A percentile compares a stretch with the other conserved stretches of the same genome.
Conservation (phyloP, 2,888 invertebrate genomes). For the Tenthredo amoena region DNA sequence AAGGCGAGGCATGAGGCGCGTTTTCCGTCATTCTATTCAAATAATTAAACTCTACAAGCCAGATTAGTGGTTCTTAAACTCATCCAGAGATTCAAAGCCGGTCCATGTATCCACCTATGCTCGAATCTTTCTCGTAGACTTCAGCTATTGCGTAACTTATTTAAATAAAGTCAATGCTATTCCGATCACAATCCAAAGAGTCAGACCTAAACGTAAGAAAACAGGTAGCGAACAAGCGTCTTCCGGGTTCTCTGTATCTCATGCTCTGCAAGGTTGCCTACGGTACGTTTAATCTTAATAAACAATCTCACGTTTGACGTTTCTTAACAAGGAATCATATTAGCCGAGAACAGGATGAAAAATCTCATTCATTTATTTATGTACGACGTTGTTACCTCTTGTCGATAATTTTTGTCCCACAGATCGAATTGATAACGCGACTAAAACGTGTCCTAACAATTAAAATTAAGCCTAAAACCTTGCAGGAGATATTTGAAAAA, state of each 20-base stretch:
- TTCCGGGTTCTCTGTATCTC: conserved; percentile 34
- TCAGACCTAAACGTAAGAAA: conserved; percentile 4
- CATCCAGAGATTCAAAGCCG: neutral
- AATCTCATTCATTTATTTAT: neutral
- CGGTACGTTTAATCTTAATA: neutral
- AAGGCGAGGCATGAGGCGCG: neutral
- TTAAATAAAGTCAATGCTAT: conserved; percentile 26
- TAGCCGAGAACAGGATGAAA: neutral
- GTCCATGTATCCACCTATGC: neutral
- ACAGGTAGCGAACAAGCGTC: conserved; percentile 10
- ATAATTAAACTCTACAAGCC: neutral
- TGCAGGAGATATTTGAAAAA: neutral
- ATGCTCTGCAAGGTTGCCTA: neutral
- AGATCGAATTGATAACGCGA: neutral
- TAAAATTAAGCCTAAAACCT: neutral
- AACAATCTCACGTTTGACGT: neutral
- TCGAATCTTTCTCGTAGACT: neutral
- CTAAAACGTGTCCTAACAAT: neutral
- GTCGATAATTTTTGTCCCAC: neutral
- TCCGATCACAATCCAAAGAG: conserved; percentile 21
- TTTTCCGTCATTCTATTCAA: neutral
- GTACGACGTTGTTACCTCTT: neutral
- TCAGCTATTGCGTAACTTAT: conserved; percentile 25
- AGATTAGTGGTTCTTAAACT: neutral
- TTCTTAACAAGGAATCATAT: neutral